Conservation (phyloP, 2,797 vertebrate genomes). For the Pachyuromys duprasi region DNA sequence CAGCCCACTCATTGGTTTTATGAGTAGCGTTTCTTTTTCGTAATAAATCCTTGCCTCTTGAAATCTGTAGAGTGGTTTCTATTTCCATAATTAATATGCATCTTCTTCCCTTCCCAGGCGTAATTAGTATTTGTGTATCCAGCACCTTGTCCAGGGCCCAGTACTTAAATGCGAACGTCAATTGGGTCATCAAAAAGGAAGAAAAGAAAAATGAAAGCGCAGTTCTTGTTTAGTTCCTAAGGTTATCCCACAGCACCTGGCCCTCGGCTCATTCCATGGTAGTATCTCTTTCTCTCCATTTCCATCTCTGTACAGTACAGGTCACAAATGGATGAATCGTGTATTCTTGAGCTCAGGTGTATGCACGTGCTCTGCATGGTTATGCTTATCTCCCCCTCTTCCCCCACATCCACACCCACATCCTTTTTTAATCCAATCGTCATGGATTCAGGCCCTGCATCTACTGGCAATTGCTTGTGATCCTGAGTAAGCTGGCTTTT, state of each 20-base stretch:
- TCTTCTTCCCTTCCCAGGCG: not conserved
- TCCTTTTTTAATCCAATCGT: not conserved
- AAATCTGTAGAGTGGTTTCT: not conserved
- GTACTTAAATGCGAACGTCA: constrained; percentile 6
- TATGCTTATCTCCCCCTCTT: no score
- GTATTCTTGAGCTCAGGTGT: no score
- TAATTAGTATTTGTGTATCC: not conserved
- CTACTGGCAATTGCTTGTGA: not conserved
- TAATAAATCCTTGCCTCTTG: constrained; percentile 29
- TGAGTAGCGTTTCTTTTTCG: not conserved
- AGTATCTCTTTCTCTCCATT: not conserved
- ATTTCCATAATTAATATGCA: not conserved
- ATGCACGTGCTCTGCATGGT: no score
- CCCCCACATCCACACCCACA: not conserved
- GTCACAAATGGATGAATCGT: not conserved
- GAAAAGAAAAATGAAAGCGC: not conserved
- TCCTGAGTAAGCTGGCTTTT: not conserved
- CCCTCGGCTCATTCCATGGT: not conserved
- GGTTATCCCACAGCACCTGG: not conserved
- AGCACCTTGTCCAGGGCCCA: not conserved
- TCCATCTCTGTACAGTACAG: not conserved
- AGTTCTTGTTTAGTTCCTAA: not conserved
- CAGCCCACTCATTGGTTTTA: not conserved
- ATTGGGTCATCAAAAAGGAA: not conserved
- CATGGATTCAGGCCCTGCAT: not conserved